Percentiles rank a stretch among this genome's conserved stretches.
Evolutionary conservation across 2,797 vertebrate genomes (phyloP).

Genomic region (Fistularia tabacaria): DNA sequence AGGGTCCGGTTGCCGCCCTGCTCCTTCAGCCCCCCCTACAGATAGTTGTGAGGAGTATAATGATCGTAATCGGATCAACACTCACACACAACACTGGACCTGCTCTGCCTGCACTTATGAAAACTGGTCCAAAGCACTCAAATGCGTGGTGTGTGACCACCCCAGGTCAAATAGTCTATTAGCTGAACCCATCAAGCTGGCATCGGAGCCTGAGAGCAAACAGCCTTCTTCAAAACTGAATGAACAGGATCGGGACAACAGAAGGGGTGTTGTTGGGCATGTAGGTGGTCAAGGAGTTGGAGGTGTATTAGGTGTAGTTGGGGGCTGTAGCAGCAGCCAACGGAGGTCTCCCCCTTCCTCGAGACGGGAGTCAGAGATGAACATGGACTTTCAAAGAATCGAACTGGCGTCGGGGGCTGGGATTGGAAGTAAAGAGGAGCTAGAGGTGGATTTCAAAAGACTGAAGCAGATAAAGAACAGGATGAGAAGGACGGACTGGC

Average conservation of each 20-base stretch:
- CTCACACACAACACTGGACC: conserved; percentile 89
- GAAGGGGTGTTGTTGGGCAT: conserved; percentile 54
- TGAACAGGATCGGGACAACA: conserved; percentile 81
- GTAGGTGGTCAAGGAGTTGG: conserved; percentile 49
- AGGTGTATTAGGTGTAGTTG: conserved; percentile 65
- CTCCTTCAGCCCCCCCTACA: conserved; percentile 70
- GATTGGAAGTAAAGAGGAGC: conserved; percentile 90
- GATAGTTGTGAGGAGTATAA: conserved; percentile 98
- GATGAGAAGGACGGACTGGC: conserved; percentile 98
- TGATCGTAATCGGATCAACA: conserved; percentile 94
- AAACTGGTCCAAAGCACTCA: conserved; percentile 92
- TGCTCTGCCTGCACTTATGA: conserved; percentile 95
- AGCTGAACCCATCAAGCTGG: conserved; percentile 86
- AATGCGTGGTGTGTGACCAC: conserved; percentile 96
- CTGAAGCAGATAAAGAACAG: conserved; percentile 98
- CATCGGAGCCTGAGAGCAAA: conserved; percentile 65
- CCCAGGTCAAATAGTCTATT: conserved; percentile 86
- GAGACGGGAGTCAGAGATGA: conserved; percentile 86
- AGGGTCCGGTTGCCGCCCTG: conserved; percentile 83
- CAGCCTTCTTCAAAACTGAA: conserved; percentile 81
- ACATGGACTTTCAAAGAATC: conserved; percentile 96
- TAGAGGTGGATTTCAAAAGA: conserved; percentile 97
- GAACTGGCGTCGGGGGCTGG: conserved; percentile 88
- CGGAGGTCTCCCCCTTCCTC: conserved; percentile 87
- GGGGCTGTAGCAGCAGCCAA: conserved; percentile 80